These are phyloP conservation scores for Actenoides hombroni DNA, from an alignment of 2,113 vertebrate species.

Conservation along the genomic window DNA sequence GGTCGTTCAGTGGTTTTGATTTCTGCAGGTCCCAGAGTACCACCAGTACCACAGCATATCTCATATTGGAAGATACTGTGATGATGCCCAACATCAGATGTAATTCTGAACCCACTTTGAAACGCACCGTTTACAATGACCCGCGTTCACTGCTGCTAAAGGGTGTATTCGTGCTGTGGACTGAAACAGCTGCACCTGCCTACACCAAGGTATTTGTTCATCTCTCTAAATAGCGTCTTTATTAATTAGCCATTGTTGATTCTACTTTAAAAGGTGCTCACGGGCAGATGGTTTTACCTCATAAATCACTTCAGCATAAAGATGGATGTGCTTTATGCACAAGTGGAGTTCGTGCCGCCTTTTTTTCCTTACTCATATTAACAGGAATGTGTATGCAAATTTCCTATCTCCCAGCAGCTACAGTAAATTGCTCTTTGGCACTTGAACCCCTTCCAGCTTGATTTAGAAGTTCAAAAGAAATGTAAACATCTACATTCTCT, in stretches of 20 bases:
- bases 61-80: neutral
- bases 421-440: neutral
- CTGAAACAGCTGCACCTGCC: neutral
- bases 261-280: neutral
- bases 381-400: neutral
- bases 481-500: neutral
- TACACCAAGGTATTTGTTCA: neutral
- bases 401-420: neutral
- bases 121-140: neutral
- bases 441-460: neutral
- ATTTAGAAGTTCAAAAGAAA: slow-evolving; percentile 20
- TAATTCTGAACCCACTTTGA: neutral
- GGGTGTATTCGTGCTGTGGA: neutral
- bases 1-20: neutral
- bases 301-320: neutral
- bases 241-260: neutral
- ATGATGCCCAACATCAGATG: neutral
- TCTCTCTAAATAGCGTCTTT: neutral
- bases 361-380: neutral
- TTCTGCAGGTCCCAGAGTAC: neutral
- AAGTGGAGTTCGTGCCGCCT: neutral
- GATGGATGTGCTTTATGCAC: neutral
- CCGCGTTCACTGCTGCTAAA: accelerated
- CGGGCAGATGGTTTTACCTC: neutral
- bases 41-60: neutral